These are phyloP conservation scores for Blera fallax DNA, from an alignment of 2,888 invertebrate genomes.

Conservation along the genomic window DNA sequence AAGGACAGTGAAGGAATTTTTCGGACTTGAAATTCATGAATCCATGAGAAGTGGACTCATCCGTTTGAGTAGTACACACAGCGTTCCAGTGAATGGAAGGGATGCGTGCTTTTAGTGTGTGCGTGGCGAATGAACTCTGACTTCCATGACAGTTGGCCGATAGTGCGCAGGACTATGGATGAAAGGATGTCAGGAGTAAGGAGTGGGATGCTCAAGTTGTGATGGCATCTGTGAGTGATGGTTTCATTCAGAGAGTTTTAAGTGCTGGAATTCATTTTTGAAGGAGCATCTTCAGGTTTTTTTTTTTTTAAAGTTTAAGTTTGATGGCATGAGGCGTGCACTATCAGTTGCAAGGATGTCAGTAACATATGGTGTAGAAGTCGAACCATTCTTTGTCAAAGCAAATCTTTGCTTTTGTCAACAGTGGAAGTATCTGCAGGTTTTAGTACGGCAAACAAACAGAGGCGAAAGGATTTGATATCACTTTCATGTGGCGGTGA, in stretches of 20 bases:
- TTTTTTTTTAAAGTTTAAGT: neutral
- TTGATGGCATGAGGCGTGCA: neutral
- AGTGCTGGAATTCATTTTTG: neutral
- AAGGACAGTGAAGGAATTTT: slow-evolving; percentile 49
- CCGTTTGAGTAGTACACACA: slow-evolving; percentile 4
- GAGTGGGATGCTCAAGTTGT: neutral
- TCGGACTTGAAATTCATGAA: slow-evolving; percentile 8
- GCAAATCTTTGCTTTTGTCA: neutral
- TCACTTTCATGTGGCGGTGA: neutral
- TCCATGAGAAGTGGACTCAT: slow-evolving; percentile 25
- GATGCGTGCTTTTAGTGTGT: neutral
- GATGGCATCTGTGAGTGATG: slow-evolving; percentile 33
- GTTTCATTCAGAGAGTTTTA: slow-evolving; percentile 32
- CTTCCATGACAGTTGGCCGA: slow-evolving; percentile 26
- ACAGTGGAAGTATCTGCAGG: neutral
- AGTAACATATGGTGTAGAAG: neutral
- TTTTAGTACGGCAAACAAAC: neutral
- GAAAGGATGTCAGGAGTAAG: neutral
- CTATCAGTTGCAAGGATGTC: neutral
- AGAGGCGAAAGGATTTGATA: neutral
- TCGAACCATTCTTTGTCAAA: neutral
- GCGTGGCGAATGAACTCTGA: slow-evolving; percentile 36
- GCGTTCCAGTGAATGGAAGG: slow-evolving; percentile 57
- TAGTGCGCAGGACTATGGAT: slow-evolving; percentile 47
- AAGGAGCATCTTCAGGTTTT: neutral